A percentile compares a stretch with the other conserved stretches of the same genome.
Evolutionary conservation across 2,797 vertebrate genomes (phyloP).

Genomic region (Alosa sapidissima): DNA sequence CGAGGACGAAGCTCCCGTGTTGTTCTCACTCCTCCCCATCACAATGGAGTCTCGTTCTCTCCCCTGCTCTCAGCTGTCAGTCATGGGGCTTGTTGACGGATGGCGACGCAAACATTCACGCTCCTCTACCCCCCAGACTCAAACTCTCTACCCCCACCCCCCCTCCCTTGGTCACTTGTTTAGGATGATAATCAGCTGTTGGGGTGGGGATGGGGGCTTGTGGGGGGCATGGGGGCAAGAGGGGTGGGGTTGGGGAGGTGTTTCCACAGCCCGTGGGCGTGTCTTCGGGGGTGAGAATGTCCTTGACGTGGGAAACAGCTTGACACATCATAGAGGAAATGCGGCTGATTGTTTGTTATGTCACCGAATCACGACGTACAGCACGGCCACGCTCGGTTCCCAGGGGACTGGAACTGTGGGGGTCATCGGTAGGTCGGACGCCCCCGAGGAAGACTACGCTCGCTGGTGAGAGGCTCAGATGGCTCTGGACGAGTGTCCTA

Average conservation of each 20-base stretch:
- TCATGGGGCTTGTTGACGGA: neutral
- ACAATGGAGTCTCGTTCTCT: neutral
- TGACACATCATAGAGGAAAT: neutral
- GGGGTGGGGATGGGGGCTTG: neutral
- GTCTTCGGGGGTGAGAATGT: conserved; percentile 11
- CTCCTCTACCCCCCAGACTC: neutral
- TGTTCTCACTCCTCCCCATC: neutral
- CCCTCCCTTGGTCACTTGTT: neutral
- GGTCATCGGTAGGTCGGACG: neutral
- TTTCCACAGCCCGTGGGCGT: neutral
- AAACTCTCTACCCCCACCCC: neutral
- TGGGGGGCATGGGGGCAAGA: neutral
- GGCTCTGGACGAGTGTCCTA: neutral
- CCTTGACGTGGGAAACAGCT: conserved; percentile 19
- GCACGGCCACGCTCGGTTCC: neutral
- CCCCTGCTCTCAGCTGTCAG: neutral
- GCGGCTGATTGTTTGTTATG: neutral
- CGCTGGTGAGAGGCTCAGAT: neutral
- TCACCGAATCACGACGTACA: neutral
- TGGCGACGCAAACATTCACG: neutral
- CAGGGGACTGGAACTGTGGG: neutral
- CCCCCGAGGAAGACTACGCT: neutral
- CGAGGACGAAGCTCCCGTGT: neutral
- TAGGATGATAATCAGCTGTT: conserved; percentile 8
- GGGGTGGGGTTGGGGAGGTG: neutral